These are phyloP conservation scores for Candidula unifasciata DNA, from an alignment of 2,888 invertebrate genomes.

Conservation along the genomic window DNA sequence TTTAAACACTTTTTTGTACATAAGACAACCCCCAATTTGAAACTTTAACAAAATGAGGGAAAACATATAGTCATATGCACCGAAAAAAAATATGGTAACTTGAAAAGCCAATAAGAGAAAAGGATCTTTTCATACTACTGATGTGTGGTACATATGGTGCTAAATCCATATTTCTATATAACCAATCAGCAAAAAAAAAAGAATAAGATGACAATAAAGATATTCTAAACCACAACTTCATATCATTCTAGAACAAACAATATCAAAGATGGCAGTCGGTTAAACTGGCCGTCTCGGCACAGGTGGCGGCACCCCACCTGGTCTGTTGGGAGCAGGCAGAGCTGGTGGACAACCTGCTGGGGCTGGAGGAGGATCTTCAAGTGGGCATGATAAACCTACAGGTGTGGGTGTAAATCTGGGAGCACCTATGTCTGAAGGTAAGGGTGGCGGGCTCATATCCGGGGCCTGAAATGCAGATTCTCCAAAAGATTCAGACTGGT, in stretches of 20 bases:
- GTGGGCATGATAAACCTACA: slow-evolving; percentile 37
- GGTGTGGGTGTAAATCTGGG: slow-evolving; percentile 16
- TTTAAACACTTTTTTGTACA: no score
- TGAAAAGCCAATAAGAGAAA: neutral
- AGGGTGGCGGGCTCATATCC: slow-evolving; percentile 50
- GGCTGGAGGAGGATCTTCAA: slow-evolving; percentile 53
- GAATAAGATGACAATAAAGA: neutral
- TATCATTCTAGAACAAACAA: neutral
- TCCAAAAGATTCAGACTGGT: slow-evolving; percentile 40
- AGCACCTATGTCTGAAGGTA: slow-evolving; percentile 37
- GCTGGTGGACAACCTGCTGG: slow-evolving; percentile 46
- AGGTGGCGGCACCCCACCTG: slow-evolving; percentile 51
- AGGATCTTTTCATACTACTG: neutral
- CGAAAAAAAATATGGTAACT: no score
- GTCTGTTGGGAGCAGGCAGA: slow-evolving; percentile 65
- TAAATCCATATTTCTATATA: no score
- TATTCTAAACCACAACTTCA: neutral
- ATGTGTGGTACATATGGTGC: no score
- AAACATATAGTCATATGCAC: no score
- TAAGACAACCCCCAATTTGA: no score
- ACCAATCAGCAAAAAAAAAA: no score
- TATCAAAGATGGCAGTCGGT: neutral
- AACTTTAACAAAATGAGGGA: no score
- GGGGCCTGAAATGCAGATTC: slow-evolving; percentile 38
- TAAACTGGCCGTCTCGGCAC: slow-evolving; percentile 53